Percentiles rank a stretch among this genome's conserved stretches.
These are phyloP conservation scores for Boloria euphrosyne DNA, from an alignment of 2,888 invertebrate species.

Conservation along the genomic window DNA sequence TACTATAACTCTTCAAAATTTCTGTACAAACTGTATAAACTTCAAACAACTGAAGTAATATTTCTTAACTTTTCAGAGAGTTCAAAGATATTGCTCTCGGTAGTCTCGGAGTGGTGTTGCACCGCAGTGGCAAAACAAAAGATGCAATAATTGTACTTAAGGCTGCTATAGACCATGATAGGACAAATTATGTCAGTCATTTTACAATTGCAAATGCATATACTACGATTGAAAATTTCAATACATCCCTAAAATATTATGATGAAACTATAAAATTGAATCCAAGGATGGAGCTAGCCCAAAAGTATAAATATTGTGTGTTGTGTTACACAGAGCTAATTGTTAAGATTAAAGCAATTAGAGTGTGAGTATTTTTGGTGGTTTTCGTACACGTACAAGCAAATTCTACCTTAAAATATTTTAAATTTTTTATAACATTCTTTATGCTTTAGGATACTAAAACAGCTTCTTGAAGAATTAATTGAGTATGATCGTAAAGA, in stretches of 20 bases:
- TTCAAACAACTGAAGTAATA: neutral
- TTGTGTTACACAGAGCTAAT: constrained; percentile 83
- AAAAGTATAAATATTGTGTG: constrained; percentile 84
- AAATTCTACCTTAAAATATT: neutral
- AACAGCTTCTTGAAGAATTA: constrained; percentile 55
- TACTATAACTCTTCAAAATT: too few relatives aligned
- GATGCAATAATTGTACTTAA: constrained; percentile 88
- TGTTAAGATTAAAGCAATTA: constrained; percentile 78
- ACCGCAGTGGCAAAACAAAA: constrained; percentile 84
- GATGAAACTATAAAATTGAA: constrained; percentile 85
- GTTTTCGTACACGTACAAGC: neutral
- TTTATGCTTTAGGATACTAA: constrained; percentile 44
- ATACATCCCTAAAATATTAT: constrained; percentile 83
- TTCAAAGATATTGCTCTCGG: constrained; percentile 88
- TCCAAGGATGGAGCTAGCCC: constrained; percentile 83
- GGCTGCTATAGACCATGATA: constrained; percentile 88
- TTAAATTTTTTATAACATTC: neutral
- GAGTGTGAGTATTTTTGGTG: constrained; percentile 79
- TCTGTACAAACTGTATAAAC: neutral
- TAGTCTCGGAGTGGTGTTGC: constrained; percentile 88
- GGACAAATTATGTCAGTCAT: constrained; percentile 82
- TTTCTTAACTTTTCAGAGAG: constrained; percentile 73
- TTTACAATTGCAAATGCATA: constrained; percentile 89
- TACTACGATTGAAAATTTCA: constrained; percentile 86
- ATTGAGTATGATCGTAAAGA: constrained; percentile 54